These are phyloP conservation scores for Hesperia comma DNA, from an alignment of 2,888 invertebrate genomes.

Conservation along the genomic window DNA sequence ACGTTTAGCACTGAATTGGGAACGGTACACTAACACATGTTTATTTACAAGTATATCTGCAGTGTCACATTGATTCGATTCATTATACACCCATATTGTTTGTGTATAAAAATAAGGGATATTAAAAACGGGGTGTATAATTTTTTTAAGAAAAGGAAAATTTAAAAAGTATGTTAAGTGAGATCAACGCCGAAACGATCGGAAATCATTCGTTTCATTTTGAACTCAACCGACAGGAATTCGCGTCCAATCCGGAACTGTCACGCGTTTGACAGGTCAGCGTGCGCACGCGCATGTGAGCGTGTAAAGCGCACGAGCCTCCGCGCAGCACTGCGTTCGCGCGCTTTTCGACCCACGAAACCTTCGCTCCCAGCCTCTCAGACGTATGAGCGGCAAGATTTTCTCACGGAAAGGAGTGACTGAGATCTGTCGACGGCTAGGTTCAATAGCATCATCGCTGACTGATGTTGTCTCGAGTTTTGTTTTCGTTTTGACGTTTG, in stretches of 20 bases:
- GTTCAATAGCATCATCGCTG: conserved; percentile 57
- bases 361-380: conserved; percentile 73
- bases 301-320: conserved; percentile 79
- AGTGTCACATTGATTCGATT: conserved; percentile 48
- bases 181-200: conserved; percentile 59
- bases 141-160: conserved; percentile 17
- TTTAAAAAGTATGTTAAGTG: conserved; percentile 46
- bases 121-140: conserved; percentile 9
- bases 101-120: background rate
- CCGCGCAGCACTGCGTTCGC: conserved; percentile 82
- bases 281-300: conserved; percentile 68
- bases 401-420: conserved; percentile 75
- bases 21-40: conserved; percentile 64
- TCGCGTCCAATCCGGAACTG: conserved; percentile 60
- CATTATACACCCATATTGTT: conserved; percentile 11
- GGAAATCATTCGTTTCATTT: conserved; percentile 67
- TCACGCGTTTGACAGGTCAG: conserved; percentile 63
- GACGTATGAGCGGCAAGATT: conserved; percentile 58
- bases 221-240: conserved; percentile 38
- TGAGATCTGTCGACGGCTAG: conserved; percentile 45
- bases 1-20: conserved; percentile 74
- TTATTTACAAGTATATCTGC: conserved; percentile 48
- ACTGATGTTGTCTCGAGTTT: conserved; percentile 69
- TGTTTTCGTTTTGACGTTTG: conserved; percentile 71
- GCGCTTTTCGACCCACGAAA: conserved; percentile 79